A percentile compares a stretch with the other conserved stretches of the same genome.
These are phyloP conservation scores for Rhinogobius similis DNA, from an alignment of 2,113 vertebrate genomes.

Conservation along the genomic window DNA sequence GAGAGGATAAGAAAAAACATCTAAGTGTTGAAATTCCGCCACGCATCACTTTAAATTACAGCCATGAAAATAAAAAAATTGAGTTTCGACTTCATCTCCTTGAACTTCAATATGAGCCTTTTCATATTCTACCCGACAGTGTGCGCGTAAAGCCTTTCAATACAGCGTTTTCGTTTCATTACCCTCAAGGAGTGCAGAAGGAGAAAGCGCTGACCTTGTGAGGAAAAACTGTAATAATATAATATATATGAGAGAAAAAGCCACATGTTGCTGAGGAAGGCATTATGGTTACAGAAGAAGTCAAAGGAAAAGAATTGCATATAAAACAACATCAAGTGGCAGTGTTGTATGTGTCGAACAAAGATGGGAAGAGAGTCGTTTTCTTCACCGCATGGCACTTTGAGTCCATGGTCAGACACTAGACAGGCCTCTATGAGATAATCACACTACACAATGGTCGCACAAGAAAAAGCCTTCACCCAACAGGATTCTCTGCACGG, in stretches of 20 bases:
- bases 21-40: slow-evolving; percentile 38
- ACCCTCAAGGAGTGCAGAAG: slow-evolving; percentile 50
- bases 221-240: slow-evolving; percentile 40
- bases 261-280: slow-evolving; percentile 20
- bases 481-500: slow-evolving; percentile 49
- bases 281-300: slow-evolving; percentile 27
- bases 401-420: slow-evolving; percentile 62
- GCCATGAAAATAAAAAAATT: slow-evolving; percentile 55
- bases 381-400: slow-evolving; percentile 56
- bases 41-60: slow-evolving; percentile 50
- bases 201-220: slow-evolving; percentile 62
- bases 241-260: slow-evolving; percentile 18
- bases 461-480: slow-evolving; percentile 49
- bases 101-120: slow-evolving; percentile 56
- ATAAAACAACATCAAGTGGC: slow-evolving; percentile 63
- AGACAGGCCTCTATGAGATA: slow-evolving; percentile 58
- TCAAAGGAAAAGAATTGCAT: slow-evolving; percentile 45
- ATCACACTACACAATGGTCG: slow-evolving; percentile 59
- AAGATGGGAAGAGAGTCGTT: slow-evolving; percentile 42
- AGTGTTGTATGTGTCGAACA: slow-evolving; percentile 44
- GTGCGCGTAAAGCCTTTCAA: slow-evolving; percentile 42
- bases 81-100: slow-evolving; percentile 59
- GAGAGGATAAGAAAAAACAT: slow-evolving; percentile 37
- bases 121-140: slow-evolving; percentile 46
- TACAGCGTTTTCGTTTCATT: slow-evolving; percentile 55